Base-by-base conservation (phyloP, 2,797 vertebrate species). In the Discoglossus pictus region DNA sequence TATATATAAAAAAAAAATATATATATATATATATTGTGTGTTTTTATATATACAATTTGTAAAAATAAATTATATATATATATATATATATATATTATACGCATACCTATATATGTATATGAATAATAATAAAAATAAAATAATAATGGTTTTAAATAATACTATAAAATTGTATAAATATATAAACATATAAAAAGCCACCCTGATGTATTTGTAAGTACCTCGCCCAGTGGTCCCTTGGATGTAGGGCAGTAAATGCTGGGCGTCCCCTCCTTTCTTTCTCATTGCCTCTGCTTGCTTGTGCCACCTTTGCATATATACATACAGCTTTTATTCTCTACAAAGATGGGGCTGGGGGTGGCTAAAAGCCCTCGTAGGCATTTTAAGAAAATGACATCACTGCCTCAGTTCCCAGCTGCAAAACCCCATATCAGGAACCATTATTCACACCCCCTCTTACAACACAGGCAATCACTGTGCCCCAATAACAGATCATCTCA, bases 371-470 rank as follows among this genome's bases (percentile, higher is more conserved):
- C 76, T 75, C 65, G 56, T 75, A 60, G 75, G 79, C 40, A 73
- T 70, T 64, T 42, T 60, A 64, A 73, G 69, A 73, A 71, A 65
- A 70, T 80, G 79, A 80, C 80, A 82, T 82, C 80, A 78, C 73
- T 40, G 27, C 42, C 36, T 48, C 63, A 20, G 38, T 42, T 53
- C 24, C 52, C 53, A 58, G 53, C 52, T 59, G 35, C 34, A 48
- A 48, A 61, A 44, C 17, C 23, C 8, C 66, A 71, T 56, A 70
- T 70, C 52, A 58, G 60, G 68, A 63, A 58, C 51, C 67, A 50
- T 62, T 44, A 21, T 20, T 43, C 61, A 39, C 12, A 12, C 21
- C 23, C 21, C 27, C 9, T 31, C 68, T 21, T 55, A 1, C 54
- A 52, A 59, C 65, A 35, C 58, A 46, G 10, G 75, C 78, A 74